Conservation (phyloP, 2,888 invertebrate species). For the Coremacera marginata region DNA sequence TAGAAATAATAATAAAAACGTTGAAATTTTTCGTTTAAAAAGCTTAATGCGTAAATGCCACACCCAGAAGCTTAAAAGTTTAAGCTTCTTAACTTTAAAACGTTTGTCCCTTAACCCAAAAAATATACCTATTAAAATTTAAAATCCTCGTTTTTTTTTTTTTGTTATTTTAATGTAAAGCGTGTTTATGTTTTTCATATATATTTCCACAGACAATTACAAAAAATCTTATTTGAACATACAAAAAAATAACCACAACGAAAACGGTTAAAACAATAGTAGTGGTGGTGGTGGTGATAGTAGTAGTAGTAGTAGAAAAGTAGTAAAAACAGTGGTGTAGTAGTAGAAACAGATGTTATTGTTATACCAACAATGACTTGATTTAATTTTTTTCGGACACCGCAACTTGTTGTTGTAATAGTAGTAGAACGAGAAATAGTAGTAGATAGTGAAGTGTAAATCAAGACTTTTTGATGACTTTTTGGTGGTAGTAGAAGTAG, state of each 20-base stretch:
- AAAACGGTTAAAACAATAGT: slow-evolving; percentile 24
- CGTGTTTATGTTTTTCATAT: slow-evolving; percentile 6
- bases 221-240: slow-evolving; percentile 23
- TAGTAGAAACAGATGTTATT: slow-evolving; percentile 29
- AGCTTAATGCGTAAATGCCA: too few species aligned
- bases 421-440: slow-evolving; percentile 49
- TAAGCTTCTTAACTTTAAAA: too few species aligned
- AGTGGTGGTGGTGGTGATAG: slow-evolving; percentile 3
- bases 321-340: neutral
- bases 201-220: slow-evolving; percentile 30
- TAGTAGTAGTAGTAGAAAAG: neutral
- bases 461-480: slow-evolving; percentile 41
- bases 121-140: neutral
- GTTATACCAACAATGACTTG: slow-evolving; percentile 1
- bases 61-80: too few species aligned
- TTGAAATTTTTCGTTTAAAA: too few species aligned
- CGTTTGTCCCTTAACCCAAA: neutral
- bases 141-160: neutral
- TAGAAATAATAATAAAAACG: too few species aligned
- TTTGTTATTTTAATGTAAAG: neutral
- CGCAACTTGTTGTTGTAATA: slow-evolving; percentile 46
- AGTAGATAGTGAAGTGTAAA: slow-evolving; percentile 42
- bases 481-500: slow-evolving; percentile 46
- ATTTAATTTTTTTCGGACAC: slow-evolving; percentile 1
- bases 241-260: slow-evolving; percentile 32